phyloP scores from a whole-genome alignment of 2,113 vertebrate species.

The Atlantisia rogersi region DNA sequence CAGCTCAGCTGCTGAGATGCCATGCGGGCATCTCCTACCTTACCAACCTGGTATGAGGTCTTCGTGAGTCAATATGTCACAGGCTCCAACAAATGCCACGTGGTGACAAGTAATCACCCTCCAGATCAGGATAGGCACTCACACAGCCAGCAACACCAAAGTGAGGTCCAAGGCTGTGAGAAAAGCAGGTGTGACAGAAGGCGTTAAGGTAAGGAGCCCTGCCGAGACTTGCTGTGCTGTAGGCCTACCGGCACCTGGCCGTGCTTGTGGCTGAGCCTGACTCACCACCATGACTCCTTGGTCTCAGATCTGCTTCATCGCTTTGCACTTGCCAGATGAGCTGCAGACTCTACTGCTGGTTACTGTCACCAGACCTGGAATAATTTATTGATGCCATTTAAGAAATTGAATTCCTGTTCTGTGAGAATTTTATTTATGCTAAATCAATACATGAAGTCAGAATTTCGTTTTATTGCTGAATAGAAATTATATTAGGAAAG shows the following conservation, averaged over 20 bases:
- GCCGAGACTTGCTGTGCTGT: background rate
- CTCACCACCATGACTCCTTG: background rate
- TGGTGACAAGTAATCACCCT: background rate
- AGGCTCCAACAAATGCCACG: background rate
- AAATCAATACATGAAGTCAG: constrained; percentile 60
- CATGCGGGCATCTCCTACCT: background rate
- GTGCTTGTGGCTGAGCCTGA: background rate
- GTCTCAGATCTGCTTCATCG: background rate
- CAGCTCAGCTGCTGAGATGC: background rate
- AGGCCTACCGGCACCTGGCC: background rate
- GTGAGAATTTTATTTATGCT: constrained; percentile 47
- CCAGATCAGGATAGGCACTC: background rate
- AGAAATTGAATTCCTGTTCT: constrained; percentile 47
- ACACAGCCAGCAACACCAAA: background rate
- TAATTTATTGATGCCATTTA: constrained; percentile 42
- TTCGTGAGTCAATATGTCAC: background rate
- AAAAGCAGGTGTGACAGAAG: background rate
- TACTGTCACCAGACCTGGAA: background rate
- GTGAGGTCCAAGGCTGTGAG: background rate
- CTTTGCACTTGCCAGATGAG: background rate
- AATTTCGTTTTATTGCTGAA: constrained; percentile 20
- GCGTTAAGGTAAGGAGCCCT: background rate
- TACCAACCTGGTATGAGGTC: background rate
- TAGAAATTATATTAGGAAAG: constrained; percentile 22
- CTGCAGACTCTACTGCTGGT: too few species aligned